A percentile compares a stretch with the other conserved stretches of the same genome.
phyloP scores from a whole-genome alignment of 2,113 vertebrate genomes.

The Fulmarus glacialis region DNA sequence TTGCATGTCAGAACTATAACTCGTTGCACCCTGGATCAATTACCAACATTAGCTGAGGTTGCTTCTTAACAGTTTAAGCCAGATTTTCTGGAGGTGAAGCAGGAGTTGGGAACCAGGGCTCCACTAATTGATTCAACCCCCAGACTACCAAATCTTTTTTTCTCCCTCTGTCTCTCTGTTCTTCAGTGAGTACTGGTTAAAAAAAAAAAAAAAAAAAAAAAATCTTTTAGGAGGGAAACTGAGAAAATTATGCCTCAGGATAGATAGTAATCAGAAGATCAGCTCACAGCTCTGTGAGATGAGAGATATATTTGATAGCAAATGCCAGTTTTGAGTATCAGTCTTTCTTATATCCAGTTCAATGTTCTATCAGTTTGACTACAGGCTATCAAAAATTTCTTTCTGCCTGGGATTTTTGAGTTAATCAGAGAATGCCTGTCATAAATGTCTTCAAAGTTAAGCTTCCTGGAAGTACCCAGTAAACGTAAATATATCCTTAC shows the following conservation, averaged over 20 bases:
- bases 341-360: not conserved
- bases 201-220: too few species aligned
- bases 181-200: not conserved
- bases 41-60: slow-evolving; percentile 29
- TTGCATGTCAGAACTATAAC: slow-evolving; percentile 53
- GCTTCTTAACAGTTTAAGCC: not conserved
- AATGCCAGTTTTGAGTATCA: not conserved
- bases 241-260: not conserved
- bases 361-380: not conserved
- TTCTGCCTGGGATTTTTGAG: not conserved
- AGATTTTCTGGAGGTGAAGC: not conserved
- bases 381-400: not conserved
- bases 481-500: not conserved
- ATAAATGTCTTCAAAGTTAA: not conserved
- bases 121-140: not conserved
- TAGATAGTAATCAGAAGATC: not conserved
- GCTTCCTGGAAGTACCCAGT: not conserved
- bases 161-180: not conserved
- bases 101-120: not conserved
- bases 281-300: not conserved
- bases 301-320: not conserved
- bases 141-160: not conserved
- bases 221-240: not conserved
- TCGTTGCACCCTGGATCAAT: slow-evolving; percentile 38
- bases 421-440: not conserved